Percentiles rank a stretch among this genome's conserved stretches.
Conservation (phyloP, 2,888 invertebrate species). For the Philereme vetulata region DNA sequence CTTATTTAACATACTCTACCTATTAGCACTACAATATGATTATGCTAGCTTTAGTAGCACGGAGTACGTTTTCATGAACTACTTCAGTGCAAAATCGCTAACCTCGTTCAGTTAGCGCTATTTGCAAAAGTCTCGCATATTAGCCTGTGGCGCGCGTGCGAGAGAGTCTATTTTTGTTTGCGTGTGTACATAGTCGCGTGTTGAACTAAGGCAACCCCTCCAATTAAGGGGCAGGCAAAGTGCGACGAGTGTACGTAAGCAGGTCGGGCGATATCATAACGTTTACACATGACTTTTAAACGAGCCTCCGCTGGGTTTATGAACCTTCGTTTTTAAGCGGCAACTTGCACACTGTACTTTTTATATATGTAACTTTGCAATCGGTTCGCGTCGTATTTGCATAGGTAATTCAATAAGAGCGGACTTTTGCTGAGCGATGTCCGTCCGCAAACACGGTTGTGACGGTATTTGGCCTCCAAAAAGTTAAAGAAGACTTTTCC, state of each 20-base stretch:
- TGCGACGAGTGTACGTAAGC: slow-evolving; percentile 74
- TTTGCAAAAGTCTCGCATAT: slow-evolving; percentile 54
- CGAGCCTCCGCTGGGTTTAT: slow-evolving; percentile 60
- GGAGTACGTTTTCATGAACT: slow-evolving; percentile 66
- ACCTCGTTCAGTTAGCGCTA: slow-evolving; percentile 59
- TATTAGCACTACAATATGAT: slow-evolving; percentile 37
- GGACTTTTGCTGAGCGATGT: not conserved
- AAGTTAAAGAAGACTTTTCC: not conserved
- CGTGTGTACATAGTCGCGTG: slow-evolving; percentile 63
- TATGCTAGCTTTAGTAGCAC: slow-evolving; percentile 41
- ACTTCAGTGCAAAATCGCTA: slow-evolving; percentile 66
- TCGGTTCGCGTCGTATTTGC: slow-evolving; percentile 5
- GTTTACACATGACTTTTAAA: slow-evolving; percentile 74
- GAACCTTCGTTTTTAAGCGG: slow-evolving; percentile 54
- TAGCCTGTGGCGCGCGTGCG: slow-evolving; percentile 48
- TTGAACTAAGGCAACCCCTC: slow-evolving; percentile 65
- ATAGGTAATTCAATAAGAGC: not conserved
- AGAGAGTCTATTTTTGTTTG: slow-evolving; percentile 66
- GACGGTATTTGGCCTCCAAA: not conserved
- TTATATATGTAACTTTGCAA: slow-evolving; percentile 31
- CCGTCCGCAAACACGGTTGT: not conserved
- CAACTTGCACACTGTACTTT: slow-evolving; percentile 38
- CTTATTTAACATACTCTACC: slow-evolving; percentile 24
- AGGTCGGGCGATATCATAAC: slow-evolving; percentile 73
- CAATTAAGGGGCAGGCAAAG: slow-evolving; percentile 77